phyloP scores from a whole-genome alignment of 2,797 vertebrate species.

The Epinephelus awoara region DNA sequence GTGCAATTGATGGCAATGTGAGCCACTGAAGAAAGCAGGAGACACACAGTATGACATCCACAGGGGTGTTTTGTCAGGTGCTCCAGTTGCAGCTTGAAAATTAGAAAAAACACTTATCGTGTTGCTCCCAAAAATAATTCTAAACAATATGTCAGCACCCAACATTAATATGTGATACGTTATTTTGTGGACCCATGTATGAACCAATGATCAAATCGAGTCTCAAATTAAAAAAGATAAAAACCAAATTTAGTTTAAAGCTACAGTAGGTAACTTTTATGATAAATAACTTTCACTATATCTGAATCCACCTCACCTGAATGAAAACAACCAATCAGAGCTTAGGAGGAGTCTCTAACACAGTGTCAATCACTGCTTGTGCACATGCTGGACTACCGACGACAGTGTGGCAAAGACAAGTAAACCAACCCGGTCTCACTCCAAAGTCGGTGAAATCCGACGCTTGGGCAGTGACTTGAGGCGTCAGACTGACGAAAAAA shows the following conservation, averaged over 20 bases:
- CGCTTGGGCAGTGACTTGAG: no score
- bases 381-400: no score
- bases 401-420: no score
- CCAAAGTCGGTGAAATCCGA: no score
- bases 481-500: no score
- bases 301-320: no score
- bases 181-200: not conserved
- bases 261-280: no score
- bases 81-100: not conserved
- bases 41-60: not conserved
- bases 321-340: no score
- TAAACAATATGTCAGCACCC: not conserved
- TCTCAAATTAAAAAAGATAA: not conserved
- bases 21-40: not conserved
- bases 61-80: not conserved
- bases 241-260: not conserved
- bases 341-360: no score
- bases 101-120: not conserved
- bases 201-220: conserved; percentile 1
- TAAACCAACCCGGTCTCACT: no score
- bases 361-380: no score
- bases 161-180: not conserved
- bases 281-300: no score
- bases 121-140: not conserved
- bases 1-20: not conserved